A percentile compares a stretch with the other conserved stretches of the same genome.
These are phyloP conservation scores for Rosalia funebris DNA, from an alignment of 2,888 invertebrate species.

Conservation along the genomic window DNA sequence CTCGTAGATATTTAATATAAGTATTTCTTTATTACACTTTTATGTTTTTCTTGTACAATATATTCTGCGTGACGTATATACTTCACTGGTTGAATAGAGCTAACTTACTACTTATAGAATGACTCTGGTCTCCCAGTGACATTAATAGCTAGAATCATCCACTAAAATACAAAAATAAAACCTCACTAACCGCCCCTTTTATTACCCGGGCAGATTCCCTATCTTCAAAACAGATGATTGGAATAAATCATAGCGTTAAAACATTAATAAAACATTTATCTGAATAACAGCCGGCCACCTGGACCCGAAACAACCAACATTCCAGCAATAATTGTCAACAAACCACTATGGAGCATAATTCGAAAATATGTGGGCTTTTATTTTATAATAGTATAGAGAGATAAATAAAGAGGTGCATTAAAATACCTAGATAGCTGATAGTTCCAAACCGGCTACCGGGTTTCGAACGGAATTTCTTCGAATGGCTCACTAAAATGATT, in stretches of 20 bases:
- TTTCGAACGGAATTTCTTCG: conserved; percentile 29
- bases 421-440: conserved; percentile 30
- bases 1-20: too few relatives aligned
- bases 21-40: too few relatives aligned
- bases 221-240: conserved; percentile 35
- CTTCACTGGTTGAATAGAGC: too few relatives aligned
- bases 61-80: too few relatives aligned
- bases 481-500: conserved; percentile 34
- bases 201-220: conserved; percentile 36
- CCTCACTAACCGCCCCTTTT: conserved; percentile 29
- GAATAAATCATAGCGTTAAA: conserved; percentile 42
- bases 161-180: background rate
- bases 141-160: background rate
- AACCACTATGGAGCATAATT: background rate
- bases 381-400: background rate
- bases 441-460: conserved; percentile 30
- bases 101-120: background rate
- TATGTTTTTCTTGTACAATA: too few relatives aligned
- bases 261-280: conserved; percentile 39
- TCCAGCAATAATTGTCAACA: conserved; percentile 27
- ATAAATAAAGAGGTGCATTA: conserved; percentile 29
- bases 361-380: conserved; percentile 13
- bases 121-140: background rate
- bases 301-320: conserved; percentile 21
- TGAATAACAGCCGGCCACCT: conserved; percentile 35